Conservation (phyloP, 2,113 vertebrate species). For the Nothobranchius furzeri region DNA sequence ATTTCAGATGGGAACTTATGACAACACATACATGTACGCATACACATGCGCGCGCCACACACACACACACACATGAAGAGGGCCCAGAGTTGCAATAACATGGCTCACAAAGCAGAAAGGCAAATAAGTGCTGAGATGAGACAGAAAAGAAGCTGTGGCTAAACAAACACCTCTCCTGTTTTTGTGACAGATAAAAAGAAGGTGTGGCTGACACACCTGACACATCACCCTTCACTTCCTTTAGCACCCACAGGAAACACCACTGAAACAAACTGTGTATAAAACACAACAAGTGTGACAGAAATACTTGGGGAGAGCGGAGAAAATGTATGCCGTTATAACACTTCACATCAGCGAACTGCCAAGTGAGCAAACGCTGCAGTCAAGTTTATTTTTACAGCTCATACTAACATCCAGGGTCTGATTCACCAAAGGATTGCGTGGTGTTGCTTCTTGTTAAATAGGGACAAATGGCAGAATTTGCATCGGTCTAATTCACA, state of each 20-base stretch:
- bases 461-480: background rate
- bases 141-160: constrained; percentile 27
- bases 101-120: constrained; percentile 4
- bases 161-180: constrained; percentile 11
- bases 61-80: background rate
- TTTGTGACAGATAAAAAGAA: constrained; percentile 1
- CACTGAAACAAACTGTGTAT: background rate
- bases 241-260: constrained; percentile 8
- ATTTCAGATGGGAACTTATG: constrained; percentile 3
- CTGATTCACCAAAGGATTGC: background rate
- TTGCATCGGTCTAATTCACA: background rate
- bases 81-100: constrained; percentile 9
- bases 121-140: constrained; percentile 2
- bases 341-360: background rate
- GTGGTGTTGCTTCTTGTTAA: background rate
- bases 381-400: constrained; percentile 18
- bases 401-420: background rate
- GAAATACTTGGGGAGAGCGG: background rate
- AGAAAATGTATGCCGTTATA: background rate
- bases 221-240: constrained; percentile 14
- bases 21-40: constrained; percentile 6
- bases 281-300: background rate
- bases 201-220: constrained; percentile 47
- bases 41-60: background rate
- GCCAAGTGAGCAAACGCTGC: constrained; percentile 19